A percentile compares a stretch with the other conserved stretches of the same genome.
Evolutionary conservation across 2,797 vertebrate genomes (phyloP).

Genomic region (Danio albolineatus): DNA sequence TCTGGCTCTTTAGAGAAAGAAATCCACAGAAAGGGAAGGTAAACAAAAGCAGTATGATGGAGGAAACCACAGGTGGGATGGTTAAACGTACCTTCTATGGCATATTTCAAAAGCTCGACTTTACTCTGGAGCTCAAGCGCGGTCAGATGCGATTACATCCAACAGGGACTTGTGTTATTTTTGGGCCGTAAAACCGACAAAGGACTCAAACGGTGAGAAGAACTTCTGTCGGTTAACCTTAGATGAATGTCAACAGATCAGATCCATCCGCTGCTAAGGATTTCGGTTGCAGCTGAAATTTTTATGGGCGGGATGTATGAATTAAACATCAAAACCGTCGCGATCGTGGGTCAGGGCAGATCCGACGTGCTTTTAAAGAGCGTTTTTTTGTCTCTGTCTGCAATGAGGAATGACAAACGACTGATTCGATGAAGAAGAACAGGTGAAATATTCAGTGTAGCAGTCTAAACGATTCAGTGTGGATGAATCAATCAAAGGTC

Average conservation of each 20-base stretch:
- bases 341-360: neutral
- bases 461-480: neutral
- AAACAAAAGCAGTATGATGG: constrained; percentile 25
- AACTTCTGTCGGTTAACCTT: constrained; percentile 22
- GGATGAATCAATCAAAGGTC: constrained; percentile 39
- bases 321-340: constrained; percentile 39
- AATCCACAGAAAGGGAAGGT: constrained; percentile 34
- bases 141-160: constrained; percentile 31
- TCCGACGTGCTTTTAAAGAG: constrained; percentile 4
- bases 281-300: constrained; percentile 14
- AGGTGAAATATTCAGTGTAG: constrained; percentile 20
- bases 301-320: constrained; percentile 31
- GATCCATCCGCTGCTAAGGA: neutral
- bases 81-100: neutral
- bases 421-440: constrained; percentile 31
- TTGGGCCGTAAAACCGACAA: constrained; percentile 24
- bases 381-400: constrained; percentile 7
- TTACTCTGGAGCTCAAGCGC: constrained; percentile 14
- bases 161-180: constrained; percentile 26
- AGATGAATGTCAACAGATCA: constrained; percentile 17
- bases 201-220: constrained; percentile 15
- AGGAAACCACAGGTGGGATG: neutral
- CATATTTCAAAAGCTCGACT: constrained; percentile 43
- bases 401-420: constrained; percentile 42
- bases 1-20: constrained; percentile 31